Conservation (phyloP, 2,888 invertebrate species). For the Eupithecia tripunctaria region DNA sequence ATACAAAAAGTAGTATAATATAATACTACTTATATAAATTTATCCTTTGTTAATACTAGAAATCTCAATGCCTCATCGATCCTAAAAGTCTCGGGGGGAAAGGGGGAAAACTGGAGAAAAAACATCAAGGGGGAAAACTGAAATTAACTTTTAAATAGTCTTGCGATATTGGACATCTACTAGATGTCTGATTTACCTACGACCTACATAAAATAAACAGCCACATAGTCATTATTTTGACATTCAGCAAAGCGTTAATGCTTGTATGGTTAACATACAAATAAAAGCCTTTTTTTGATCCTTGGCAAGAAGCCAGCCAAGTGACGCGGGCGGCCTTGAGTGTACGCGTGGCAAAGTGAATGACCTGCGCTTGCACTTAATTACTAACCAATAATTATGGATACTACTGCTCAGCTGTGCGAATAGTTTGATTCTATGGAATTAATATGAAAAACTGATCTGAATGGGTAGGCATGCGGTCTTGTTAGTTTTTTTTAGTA, state of each 20-base stretch:
- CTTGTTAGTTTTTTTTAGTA: neutral
- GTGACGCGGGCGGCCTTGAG: slow-evolving; percentile 33
- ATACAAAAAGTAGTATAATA: no score
- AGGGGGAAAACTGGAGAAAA: no score
- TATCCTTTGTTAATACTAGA: no score
- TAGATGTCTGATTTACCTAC: no score
- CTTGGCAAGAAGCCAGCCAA: slow-evolving; percentile 22
- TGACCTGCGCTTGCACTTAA: slow-evolving; percentile 63
- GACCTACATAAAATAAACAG: no score
- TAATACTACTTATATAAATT: no score
- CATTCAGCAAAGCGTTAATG: slow-evolving; percentile 10
- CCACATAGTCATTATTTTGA: slow-evolving; percentile 3
- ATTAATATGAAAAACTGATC: slow-evolving; percentile 19
- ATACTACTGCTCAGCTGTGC: slow-evolving; percentile 15
- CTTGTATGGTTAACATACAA: no score
- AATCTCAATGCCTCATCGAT: no score
- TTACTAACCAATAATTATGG: slow-evolving; percentile 75
- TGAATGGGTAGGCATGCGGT: slow-evolving; percentile 4
- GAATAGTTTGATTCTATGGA: slow-evolving; percentile 31
- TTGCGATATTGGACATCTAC: no score
- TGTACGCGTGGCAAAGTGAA: slow-evolving; percentile 50
- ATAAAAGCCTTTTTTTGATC: slow-evolving; percentile 7
- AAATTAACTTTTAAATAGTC: no score
- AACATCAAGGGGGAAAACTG: no score
- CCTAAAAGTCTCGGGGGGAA: no score